Evolutionary conservation across 2,888 invertebrate species (phyloP).

Genomic region (Aleiodes alternator): DNA sequence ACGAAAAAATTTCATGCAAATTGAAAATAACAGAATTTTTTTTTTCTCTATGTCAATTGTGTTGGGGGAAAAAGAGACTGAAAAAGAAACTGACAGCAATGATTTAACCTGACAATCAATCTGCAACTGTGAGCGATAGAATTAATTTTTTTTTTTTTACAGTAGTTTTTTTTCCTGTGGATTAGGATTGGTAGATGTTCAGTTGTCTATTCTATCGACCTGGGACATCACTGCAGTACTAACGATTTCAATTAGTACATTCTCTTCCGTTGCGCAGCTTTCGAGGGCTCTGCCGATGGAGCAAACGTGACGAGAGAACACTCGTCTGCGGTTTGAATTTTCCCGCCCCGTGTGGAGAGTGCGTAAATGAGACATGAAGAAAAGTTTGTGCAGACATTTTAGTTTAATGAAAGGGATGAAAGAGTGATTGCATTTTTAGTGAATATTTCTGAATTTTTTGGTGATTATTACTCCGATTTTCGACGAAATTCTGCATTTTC

Average conservation of each 20-base stretch:
- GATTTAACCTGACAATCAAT: neutral
- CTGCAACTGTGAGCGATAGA: neutral
- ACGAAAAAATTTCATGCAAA: no score
- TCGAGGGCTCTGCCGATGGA: neutral
- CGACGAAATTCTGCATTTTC: no score
- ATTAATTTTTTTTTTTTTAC: conserved; percentile 17
- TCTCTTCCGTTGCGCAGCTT: neutral
- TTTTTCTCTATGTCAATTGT: no score
- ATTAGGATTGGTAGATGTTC: neutral
- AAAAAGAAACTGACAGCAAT: neutral
- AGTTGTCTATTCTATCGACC: conserved; percentile 32
- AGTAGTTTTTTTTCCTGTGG: no score
- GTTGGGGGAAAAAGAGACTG: no score
- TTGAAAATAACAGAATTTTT: no score
- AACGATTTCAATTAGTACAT: conserved; percentile 49
- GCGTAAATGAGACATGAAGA: neutral
- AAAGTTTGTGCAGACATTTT: neutral
- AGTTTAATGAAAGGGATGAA: neutral
- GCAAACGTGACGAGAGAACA: conserved; percentile 38
- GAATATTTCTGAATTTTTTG: no score
- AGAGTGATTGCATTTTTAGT: neutral
- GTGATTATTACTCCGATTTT: no score
- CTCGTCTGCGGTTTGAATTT: conserved; percentile 44
- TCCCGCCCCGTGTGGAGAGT: neutral
- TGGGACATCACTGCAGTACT: conserved; percentile 27